Conservation (phyloP, 2,888 invertebrate species). For the Oligia strigilis region DNA sequence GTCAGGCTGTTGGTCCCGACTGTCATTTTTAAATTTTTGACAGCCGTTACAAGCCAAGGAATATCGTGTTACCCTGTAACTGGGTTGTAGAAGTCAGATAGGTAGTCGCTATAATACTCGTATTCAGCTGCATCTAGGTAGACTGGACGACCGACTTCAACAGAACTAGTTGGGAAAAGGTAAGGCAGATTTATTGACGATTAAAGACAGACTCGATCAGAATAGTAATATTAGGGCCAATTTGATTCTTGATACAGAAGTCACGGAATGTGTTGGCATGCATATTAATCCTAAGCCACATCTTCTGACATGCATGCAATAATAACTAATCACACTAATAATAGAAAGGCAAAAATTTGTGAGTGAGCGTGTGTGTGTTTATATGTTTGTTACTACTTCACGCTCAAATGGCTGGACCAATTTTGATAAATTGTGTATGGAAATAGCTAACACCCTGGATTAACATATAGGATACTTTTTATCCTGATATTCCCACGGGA, state of each 20-base stretch:
- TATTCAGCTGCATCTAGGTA: neutral
- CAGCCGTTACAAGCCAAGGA: neutral
- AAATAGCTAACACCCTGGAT: too few species aligned
- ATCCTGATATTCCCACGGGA: too few species aligned
- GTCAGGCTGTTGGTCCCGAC: neutral
- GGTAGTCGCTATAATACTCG: neutral
- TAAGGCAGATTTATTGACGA: neutral
- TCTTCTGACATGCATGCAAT: neutral
- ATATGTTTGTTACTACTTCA: too few species aligned
- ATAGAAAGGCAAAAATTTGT: too few species aligned
- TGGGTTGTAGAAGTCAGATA: neutral
- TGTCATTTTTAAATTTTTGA: neutral
- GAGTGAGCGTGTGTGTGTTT: too few species aligned
- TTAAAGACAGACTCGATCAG: neutral
- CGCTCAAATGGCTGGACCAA: too few species aligned
- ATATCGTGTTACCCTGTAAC: neutral
- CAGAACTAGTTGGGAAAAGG: neutral
- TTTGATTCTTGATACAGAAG: neutral
- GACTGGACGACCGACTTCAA: neutral
- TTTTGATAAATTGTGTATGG: too few species aligned
- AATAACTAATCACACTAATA: too few species aligned
- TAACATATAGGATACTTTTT: too few species aligned
- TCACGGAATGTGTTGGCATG: neutral
- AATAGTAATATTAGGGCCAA: neutral
- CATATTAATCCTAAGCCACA: neutral